Conservation (phyloP, 35 echinoderm and acorn worm genomes). For the Strongylocentrotus purpuratus region DNA sequence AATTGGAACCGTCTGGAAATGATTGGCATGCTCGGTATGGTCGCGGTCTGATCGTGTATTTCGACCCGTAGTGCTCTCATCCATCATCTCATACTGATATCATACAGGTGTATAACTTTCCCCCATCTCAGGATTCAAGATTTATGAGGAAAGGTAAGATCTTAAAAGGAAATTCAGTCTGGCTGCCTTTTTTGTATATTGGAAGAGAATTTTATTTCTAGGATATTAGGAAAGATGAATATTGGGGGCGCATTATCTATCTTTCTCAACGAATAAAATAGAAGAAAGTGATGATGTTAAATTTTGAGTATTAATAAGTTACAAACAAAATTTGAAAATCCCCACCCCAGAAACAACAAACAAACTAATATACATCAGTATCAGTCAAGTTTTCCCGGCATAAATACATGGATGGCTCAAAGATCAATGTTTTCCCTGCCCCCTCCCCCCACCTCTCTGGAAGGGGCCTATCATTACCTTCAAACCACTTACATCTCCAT, state of each 20-base stretch:
- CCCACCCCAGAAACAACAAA: no score
- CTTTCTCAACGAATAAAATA: no score
- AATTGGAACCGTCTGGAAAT: conserved; percentile 7
- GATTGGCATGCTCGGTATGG: conserved; percentile 45
- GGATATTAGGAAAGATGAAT: neutral
- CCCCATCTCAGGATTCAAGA: neutral
- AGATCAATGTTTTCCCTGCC: no score
- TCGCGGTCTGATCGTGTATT: conserved; percentile 29
- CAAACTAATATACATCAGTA: no score
- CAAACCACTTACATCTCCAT: no score
- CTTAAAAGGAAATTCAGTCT: neutral
- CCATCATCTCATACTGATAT: neutral
- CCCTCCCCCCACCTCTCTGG: no score
- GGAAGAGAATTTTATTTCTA: neutral
- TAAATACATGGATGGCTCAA: no score
- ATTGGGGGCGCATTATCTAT: neutral
- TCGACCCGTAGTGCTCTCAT: conserved; percentile 12
- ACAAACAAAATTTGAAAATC: no score
- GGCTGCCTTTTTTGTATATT: neutral
- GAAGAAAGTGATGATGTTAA: no score
- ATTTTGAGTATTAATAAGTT: no score
- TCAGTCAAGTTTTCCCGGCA: no score
- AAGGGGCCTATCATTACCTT: no score
- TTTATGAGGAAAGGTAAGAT: conserved; percentile 12
- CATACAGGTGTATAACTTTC: conserved; percentile 58